Percentiles rank a stretch among this genome's conserved stretches.
These are phyloP conservation scores for Ailuropoda melanoleuca DNA, from an alignment of 2,113 vertebrate species.

Conservation along the genomic window DNA sequence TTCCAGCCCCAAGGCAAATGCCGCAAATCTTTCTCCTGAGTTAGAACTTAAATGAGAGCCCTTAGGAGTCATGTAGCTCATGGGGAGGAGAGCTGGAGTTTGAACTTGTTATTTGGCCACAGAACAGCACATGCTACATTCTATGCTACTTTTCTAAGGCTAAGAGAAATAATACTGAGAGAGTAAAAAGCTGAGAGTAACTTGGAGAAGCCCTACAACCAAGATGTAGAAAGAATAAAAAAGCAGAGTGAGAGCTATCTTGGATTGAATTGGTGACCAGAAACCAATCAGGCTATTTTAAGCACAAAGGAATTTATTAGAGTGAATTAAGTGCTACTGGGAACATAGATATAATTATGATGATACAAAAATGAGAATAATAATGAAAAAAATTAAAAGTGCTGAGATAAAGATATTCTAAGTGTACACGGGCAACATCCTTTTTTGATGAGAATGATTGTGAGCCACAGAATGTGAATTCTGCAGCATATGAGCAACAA, in stretches of 20 bases:
- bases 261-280: neutral
- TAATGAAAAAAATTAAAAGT: neutral
- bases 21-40: neutral
- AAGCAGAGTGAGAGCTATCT: neutral
- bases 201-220: neutral
- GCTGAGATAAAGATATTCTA: neutral
- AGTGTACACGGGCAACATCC: neutral
- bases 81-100: neutral
- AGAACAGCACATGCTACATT: neutral
- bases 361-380: neutral
- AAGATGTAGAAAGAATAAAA: neutral
- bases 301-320: neutral
- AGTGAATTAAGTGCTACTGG: neutral
- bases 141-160: neutral
- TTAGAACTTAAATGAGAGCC: neutral
- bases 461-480: conserved; percentile 16
- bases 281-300: neutral
- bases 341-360: neutral
- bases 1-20: neutral
- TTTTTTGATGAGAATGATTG: neutral
- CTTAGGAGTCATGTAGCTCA: neutral
- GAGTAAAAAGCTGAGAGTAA: neutral
- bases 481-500: neutral
- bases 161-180: neutral
- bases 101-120: neutral